A percentile compares a stretch with the other conserved stretches of the same genome.
phyloP scores from a whole-genome alignment of 2,888 invertebrate genomes.

The Apamea sordens region DNA sequence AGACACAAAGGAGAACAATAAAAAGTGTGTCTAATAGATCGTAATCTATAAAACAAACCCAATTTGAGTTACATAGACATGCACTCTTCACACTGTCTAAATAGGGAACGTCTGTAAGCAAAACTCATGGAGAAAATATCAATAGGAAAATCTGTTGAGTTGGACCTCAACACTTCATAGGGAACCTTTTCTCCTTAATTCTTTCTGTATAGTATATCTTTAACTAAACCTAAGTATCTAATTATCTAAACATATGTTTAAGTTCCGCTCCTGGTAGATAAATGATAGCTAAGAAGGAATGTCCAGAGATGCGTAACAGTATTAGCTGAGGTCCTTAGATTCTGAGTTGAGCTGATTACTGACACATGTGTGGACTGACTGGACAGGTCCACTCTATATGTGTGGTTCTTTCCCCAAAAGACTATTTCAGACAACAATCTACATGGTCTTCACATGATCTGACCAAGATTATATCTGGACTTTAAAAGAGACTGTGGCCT shows the following conservation, averaged over 20 bases:
- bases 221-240: neutral
- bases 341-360: neutral
- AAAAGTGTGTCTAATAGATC: too few relatives aligned
- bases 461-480: neutral
- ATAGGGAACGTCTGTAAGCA: too few relatives aligned
- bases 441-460: neutral
- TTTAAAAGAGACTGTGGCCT: neutral
- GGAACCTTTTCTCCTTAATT: neutral
- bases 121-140: too few relatives aligned
- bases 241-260: neutral
- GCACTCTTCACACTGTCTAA: too few relatives aligned
- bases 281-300: neutral
- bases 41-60: too few relatives aligned
- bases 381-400: neutral
- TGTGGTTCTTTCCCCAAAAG: neutral
- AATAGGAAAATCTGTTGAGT: too few relatives aligned
- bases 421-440: neutral
- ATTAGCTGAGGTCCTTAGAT: neutral
- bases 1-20: too few relatives aligned
- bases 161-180: accelerated
- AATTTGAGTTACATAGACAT: too few relatives aligned
- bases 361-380: neutral
- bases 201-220: neutral
- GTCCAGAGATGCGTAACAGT: neutral
- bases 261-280: neutral